These are phyloP conservation scores for Muscidifurax raptorellus DNA, from an alignment of 1,140 invertebrate species.

Conservation along the genomic window DNA sequence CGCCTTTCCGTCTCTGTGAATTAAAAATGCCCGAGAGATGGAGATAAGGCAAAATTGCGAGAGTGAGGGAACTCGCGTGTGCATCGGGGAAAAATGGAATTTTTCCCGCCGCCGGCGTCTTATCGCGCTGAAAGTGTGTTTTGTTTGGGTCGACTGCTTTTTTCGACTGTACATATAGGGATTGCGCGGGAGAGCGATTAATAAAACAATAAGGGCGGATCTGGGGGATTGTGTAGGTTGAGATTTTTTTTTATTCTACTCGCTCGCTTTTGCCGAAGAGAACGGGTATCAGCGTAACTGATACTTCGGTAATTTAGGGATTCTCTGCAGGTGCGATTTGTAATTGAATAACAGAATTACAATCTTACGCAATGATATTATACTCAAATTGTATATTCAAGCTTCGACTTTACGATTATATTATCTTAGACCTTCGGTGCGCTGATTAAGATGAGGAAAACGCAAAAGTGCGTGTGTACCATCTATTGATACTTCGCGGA, in stretches of 20 bases:
- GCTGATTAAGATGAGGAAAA: background rate
- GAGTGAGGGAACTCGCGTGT: background rate
- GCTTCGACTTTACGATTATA: no score
- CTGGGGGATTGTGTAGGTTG: no score
- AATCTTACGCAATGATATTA: no score
- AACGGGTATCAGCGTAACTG: no score
- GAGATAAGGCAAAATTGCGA: constrained; percentile 26
- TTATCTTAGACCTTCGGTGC: no score
- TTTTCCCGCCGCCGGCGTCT: constrained; percentile 32
- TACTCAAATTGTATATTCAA: no score
- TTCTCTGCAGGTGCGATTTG: background rate
- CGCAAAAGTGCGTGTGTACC: background rate
- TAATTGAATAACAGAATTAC: background rate
- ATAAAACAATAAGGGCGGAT: background rate
- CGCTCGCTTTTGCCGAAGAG: background rate
- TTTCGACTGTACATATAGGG: background rate
- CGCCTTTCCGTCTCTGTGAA: background rate
- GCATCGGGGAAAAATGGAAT: constrained; percentile 21
- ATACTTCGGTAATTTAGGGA: background rate
- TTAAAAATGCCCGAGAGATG: constrained; percentile 40
- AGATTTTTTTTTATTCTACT: background rate
- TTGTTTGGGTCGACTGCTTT: background rate
- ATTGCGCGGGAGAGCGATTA: background rate
- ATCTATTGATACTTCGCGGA: no score
- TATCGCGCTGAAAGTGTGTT: constrained; percentile 9